phyloP scores from a whole-genome alignment of 2,888 invertebrate species.

The Lasioglossum lativentre region DNA sequence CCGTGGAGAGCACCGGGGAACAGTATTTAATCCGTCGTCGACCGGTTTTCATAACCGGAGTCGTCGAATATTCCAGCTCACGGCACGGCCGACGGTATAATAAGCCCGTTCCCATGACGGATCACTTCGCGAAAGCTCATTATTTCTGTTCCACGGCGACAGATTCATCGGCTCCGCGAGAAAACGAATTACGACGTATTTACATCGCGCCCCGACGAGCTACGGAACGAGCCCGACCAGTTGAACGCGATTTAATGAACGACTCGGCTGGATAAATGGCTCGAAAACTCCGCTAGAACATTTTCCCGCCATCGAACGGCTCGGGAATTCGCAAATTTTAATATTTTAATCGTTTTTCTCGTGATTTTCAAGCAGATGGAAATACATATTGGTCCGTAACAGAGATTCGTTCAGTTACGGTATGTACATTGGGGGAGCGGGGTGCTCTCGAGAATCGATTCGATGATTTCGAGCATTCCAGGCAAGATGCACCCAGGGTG shows the following conservation, averaged over 20 bases:
- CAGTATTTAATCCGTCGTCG: constrained; percentile 63
- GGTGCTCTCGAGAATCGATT: too few relatives aligned
- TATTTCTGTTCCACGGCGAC: constrained; percentile 56
- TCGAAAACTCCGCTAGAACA: neutral
- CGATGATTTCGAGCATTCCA: too few relatives aligned
- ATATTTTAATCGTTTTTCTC: too few relatives aligned
- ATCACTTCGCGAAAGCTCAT: constrained; percentile 66
- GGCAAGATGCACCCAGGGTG: too few relatives aligned
- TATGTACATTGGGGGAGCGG: too few relatives aligned
- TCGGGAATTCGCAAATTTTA: too few relatives aligned
- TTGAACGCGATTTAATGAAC: constrained; percentile 11
- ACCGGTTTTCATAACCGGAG: constrained; percentile 57
- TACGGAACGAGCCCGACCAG: neutral
- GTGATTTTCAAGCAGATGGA: too few relatives aligned
- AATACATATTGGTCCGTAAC: too few relatives aligned
- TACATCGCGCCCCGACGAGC: constrained; percentile 13
- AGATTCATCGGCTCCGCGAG: constrained; percentile 48
- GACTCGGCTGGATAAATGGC: neutral
- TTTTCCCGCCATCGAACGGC: neutral
- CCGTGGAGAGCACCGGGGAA: neutral
- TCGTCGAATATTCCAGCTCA: constrained; percentile 21
- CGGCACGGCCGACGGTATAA: constrained; percentile 37
- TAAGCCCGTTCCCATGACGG: constrained; percentile 67
- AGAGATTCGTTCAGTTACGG: too few relatives aligned
- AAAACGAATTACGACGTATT: constrained; percentile 37